Evolutionary conservation across 2,888 invertebrate species (phyloP).

Genomic region (Hirtodrosophila trivittata): DNA sequence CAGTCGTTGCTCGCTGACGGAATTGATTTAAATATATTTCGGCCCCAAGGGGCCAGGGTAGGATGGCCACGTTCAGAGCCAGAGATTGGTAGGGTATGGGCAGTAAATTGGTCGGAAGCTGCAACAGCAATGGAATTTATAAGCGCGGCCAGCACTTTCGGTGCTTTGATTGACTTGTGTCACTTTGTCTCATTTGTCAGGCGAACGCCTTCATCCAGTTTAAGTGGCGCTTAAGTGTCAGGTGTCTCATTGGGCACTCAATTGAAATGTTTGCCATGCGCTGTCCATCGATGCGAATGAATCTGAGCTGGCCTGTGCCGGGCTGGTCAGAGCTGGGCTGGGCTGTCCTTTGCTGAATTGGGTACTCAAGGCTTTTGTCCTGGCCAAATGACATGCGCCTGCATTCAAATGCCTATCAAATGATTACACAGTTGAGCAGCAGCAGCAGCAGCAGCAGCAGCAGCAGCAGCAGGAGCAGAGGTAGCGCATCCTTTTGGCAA

Average conservation of each 20-base stretch:
- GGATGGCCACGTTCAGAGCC: background rate
- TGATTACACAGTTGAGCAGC: conserved; percentile 63
- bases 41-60: conserved; percentile 55
- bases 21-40: conserved; percentile 81
- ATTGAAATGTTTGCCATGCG: conserved; percentile 50
- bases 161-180: conserved; percentile 82
- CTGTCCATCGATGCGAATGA: conserved; percentile 30
- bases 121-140: conserved; percentile 64
- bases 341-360: background rate
- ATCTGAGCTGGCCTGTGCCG: conserved; percentile 1
- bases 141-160: conserved; percentile 59
- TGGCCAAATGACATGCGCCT: conserved; percentile 58
- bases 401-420: conserved; percentile 79
- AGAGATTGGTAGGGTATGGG: conserved; percentile 25
- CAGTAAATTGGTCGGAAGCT: conserved; percentile 58
- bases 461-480: conserved; percentile 4
- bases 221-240: conserved; percentile 66
- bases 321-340: background rate
- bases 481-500: conserved; percentile 70
- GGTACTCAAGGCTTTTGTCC: conserved; percentile 62
- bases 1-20: conserved; percentile 47
- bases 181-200: conserved; percentile 83
- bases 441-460: background rate
- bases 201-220: conserved; percentile 66
- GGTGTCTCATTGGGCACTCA: conserved; percentile 67